phyloP scores from a whole-genome alignment of 1,140 invertebrate genomes.

The Procambarus virginalis region DNA sequence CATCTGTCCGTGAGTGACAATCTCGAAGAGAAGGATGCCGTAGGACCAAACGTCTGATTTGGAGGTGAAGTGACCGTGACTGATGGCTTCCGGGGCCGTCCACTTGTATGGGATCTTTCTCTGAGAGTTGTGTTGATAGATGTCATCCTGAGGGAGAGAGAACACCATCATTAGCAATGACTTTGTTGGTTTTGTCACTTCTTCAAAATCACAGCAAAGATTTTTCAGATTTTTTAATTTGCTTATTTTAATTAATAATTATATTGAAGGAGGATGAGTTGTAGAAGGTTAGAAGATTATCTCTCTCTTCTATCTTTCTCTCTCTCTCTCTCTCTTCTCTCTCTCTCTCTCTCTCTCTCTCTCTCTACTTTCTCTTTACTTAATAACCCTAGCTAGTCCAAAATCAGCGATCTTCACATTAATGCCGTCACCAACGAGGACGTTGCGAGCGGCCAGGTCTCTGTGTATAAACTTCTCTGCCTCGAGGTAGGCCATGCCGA shows the following conservation, averaged over 20 bases:
- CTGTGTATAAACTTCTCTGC: slow-evolving; percentile 16
- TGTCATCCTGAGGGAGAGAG: neutral
- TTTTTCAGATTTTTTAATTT: neutral
- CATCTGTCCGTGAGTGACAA: slow-evolving; percentile 93
- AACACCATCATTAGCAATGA: neutral
- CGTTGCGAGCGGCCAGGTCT: slow-evolving; percentile 30
- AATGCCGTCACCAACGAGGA: neutral
- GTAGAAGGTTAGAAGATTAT: no score
- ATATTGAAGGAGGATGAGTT: no score
- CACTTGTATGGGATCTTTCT: slow-evolving; percentile 94
- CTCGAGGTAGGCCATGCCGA: slow-evolving; percentile 33
- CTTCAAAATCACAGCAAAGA: no score
- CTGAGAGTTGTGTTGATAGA: neutral
- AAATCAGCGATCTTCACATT: slow-evolving; percentile 38
- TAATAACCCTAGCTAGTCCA: slow-evolving; percentile 18
- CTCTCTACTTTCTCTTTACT: slow-evolving; percentile 8
- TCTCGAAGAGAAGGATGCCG: slow-evolving; percentile 90
- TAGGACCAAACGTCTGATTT: slow-evolving; percentile 99
- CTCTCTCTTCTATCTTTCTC: no score
- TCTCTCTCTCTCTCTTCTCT: no score
- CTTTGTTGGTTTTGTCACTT: neutral
- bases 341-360: no score
- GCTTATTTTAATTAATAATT: neutral
- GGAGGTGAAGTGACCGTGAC: slow-evolving; percentile 86
- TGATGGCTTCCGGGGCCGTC: slow-evolving; percentile 89